These are phyloP conservation scores for Menura novaehollandiae DNA, from an alignment of 2,113 vertebrate genomes.

Conservation along the genomic window DNA sequence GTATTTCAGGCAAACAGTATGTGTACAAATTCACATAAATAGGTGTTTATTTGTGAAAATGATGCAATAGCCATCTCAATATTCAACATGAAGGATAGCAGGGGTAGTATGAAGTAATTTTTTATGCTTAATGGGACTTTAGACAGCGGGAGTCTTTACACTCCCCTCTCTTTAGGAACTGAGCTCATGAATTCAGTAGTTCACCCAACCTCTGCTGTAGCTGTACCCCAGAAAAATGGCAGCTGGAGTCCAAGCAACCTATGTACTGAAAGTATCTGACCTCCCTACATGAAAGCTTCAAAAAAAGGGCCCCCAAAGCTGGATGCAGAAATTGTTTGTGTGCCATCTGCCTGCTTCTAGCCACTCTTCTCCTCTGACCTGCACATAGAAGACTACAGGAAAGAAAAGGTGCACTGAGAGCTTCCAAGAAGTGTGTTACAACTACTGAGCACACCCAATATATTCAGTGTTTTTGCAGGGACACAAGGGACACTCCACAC, in stretches of 20 bases:
- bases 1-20: neutral
- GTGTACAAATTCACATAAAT: neutral
- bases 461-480: neutral
- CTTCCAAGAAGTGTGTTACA: neutral
- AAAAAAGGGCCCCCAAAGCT: neutral
- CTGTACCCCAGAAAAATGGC: neutral
- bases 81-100: neutral
- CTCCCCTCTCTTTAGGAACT: neutral
- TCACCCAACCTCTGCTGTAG: neutral
- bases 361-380: neutral
- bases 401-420: neutral
- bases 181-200: neutral
- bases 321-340: neutral
- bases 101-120: neutral
- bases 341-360: neutral
- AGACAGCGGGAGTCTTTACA: neutral
- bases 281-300: neutral
- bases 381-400: neutral
- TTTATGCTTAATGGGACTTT: neutral
- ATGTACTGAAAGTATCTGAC: neutral
- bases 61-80: neutral
- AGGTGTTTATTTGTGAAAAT: neutral
- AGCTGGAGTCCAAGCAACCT: neutral
- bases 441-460: neutral
- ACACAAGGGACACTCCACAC: neutral